Conservation (phyloP, 2,888 invertebrate genomes). For the Ypsolopha scabrella region DNA sequence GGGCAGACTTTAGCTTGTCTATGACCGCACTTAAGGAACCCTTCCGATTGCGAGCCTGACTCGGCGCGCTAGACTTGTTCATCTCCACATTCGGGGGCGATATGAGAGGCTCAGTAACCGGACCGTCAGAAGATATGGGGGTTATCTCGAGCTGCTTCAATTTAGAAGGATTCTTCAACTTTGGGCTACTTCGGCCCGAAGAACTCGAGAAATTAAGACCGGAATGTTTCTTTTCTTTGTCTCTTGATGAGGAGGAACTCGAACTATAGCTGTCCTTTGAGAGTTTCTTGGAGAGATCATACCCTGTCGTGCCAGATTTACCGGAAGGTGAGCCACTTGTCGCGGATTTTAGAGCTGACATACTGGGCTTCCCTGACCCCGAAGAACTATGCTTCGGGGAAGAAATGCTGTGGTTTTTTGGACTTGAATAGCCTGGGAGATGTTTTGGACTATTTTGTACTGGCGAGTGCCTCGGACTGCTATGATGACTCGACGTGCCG, state of each 20-base stretch:
- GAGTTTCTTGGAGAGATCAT: conserved; percentile 68
- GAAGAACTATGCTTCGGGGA: conserved; percentile 84
- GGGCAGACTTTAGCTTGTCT: conserved; percentile 85
- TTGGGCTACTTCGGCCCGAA: conserved; percentile 73
- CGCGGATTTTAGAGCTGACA: conserved; percentile 88
- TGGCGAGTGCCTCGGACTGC: conserved; percentile 82
- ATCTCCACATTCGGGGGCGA: conserved; percentile 69
- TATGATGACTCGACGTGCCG: conserved; percentile 67
- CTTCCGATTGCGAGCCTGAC: conserved; percentile 76
- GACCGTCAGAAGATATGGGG: conserved; percentile 62
- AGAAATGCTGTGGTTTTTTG: conserved; percentile 82
- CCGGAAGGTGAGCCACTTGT: conserved; percentile 77
- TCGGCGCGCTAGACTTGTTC: conserved; percentile 70
- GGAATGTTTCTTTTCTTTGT: conserved; percentile 70
- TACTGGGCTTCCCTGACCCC: conserved; percentile 87
- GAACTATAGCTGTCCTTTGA: conserved; percentile 58
- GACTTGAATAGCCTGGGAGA: conserved; percentile 77
- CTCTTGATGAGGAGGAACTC: conserved; percentile 52
- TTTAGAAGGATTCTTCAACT: conserved; percentile 76
- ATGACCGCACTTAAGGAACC: conserved; percentile 87
- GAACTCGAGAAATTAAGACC: conserved; percentile 62
- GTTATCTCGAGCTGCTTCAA: conserved; percentile 76
- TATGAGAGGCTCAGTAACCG: conserved; percentile 50
- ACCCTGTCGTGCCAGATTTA: conserved; percentile 67
- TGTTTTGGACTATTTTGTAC: conserved; percentile 84